These are phyloP conservation scores for Tapirus indicus DNA, from an alignment of 2,797 vertebrate species.

Conservation along the genomic window DNA sequence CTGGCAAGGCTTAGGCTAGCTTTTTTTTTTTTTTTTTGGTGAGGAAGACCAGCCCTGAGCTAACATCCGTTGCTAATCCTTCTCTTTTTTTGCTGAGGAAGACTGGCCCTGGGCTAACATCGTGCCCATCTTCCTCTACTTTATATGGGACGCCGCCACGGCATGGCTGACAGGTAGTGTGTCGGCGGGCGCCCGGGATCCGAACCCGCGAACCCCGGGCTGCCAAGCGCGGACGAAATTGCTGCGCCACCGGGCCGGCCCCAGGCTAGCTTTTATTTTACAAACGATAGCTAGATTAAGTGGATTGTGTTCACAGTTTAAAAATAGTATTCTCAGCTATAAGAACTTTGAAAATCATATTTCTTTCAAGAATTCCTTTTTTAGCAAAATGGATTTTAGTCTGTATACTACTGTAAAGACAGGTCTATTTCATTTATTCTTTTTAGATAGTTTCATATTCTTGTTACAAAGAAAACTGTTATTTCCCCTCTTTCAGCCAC, in stretches of 20 bases:
- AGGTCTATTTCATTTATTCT: not conserved
- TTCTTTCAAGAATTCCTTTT: not conserved
- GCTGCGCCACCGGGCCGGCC: no score
- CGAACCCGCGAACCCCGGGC: no score
- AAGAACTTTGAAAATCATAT: conserved; percentile 19
- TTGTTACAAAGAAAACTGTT: not conserved
- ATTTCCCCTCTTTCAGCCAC: not conserved
- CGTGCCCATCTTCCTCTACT: no score
- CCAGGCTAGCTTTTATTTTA: not conserved
- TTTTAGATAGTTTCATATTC: conserved; percentile 30
- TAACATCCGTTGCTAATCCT: no score
- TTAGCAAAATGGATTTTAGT: conserved; percentile 33
- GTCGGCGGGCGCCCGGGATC: no score
- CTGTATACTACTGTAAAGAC: not conserved
- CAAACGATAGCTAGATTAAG: not conserved
- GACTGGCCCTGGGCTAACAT: no score
- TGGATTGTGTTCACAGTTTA: not conserved
- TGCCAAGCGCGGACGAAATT: no score
- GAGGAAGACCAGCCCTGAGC: no score
- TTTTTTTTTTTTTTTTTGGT: no score
- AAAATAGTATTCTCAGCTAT: not conserved
- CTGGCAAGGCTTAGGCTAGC: not conserved
- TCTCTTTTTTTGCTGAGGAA: no score
- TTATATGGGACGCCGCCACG: no score
- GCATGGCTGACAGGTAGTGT: no score